Evolutionary conservation across 2,113 vertebrate genomes (phyloP), one percentile per base, ranked within the genome.

Genomic region (Tachysurus vachellii): DNA sequence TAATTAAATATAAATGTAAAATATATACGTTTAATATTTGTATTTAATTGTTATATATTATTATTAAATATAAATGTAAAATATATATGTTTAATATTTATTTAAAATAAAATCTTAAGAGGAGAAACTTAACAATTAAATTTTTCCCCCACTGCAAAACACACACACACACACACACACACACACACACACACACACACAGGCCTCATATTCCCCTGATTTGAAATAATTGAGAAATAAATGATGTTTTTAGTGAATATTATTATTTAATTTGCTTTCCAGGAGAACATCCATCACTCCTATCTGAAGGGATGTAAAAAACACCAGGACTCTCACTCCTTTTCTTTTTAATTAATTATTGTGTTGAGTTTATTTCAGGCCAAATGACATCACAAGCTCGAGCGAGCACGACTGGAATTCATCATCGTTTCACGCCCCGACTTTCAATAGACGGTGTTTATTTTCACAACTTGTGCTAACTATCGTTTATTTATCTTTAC

Each of bases 151-250:
- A 36, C 36, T 36, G 36, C 36, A 36, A 36, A 36, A 56, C 26
- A 19, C 92, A 81, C 87, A 83, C 86, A 87, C 84, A 36, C 36
- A 36, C 36, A 36, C 36, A 36, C 36, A 36, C 36, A 36, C 36
- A 56, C 26, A 19, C 92, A 81, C 87, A 83, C 86, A 87, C 84
- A 90, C 87, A 56, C 26, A 19, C 91, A 81, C 87, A 83, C 85
- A 85, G 85, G 90, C 87, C 88, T 88, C 86, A 84, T 92, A 90
- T 93, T 90, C 90, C 50, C 84, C 88, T 89, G 91, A 36, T 89
- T 88, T 64, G 87, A 87, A 90, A 92, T 94, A 93, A 94, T 93
- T 94, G 93, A 92, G 94, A 59, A 94, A 95, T 94, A 94, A 94
- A 93, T 92, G 90, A 91, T 84, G 88, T 91, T 76, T 13, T 76